Evolutionary conservation across 92 coral and sea anemone genomes (phyloP), one percentile per base, ranked within the genome.

Genomic region (Paramuricea clavata): DNA sequence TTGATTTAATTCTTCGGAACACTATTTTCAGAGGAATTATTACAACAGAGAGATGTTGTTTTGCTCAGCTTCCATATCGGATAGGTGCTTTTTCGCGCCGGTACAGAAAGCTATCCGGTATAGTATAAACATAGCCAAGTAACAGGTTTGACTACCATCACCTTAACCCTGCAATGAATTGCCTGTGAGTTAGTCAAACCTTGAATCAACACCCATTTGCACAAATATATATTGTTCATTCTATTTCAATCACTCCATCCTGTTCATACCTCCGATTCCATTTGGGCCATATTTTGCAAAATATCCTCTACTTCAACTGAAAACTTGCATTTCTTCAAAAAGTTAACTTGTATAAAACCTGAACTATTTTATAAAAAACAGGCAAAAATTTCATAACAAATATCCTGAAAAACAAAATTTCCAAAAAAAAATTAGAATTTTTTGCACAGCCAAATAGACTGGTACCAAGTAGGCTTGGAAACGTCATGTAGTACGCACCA

Each of bases 231-330:
- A 39, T 39, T 10, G 5, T 39, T 39, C 10, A 52, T 21, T 52
- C 61, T 52, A 52, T 21, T 52, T 10, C 25, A 15, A n/a, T n/a
- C 11, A 25, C n/a, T n/a, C 67, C 67, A 57, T 57, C n/a, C 30
- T n/a, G 67, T 5, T 12, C 6, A 15, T 12, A 74, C 80, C 80
- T 47, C 57, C 6, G 80, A 74, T 27, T 74, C 80, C 80, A 74
- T 74, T 39, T 74, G 56, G 16, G 15, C 70, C 34, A 64, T 64
- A 26, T 30, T 31, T 26, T 4, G 19, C 0, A 64, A 12, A 27
- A 30, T 5, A 64, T 26, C 34, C 70, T 12, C 34, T 22, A 30
- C 3, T 27, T 6, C 33, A 61, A 26, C 15, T 64, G 17, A 23
- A 6, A 64, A 22, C 34, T 31, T 64, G 35, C 34, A 64, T 12